Conservation (phyloP, 2,113 vertebrate species). For the Murina feae region DNA sequence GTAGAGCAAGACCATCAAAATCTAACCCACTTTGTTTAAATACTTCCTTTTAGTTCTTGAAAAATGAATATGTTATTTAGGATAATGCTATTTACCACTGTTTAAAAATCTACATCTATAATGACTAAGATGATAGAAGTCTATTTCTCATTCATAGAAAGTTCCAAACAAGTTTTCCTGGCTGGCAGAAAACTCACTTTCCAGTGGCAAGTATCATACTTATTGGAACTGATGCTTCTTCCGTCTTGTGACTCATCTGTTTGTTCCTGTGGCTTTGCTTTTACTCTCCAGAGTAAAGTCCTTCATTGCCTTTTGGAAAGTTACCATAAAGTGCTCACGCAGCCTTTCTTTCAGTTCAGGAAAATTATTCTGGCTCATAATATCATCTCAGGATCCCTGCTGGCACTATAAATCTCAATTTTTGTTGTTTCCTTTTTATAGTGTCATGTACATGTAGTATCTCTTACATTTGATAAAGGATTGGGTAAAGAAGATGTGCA, state of each 20-base stretch:
- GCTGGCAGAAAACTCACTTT: neutral
- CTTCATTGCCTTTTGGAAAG: neutral
- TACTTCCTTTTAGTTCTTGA: neutral
- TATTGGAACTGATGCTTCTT: neutral
- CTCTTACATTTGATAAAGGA: neutral
- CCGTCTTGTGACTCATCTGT: too few relatives aligned
- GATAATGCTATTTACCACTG: neutral
- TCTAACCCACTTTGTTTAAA: neutral
- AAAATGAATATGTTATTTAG: neutral
- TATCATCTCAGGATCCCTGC: neutral
- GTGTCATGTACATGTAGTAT: neutral
- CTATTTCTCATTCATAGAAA: neutral
- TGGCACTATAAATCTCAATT: neutral
- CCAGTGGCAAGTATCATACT: neutral
- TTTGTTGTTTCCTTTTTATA: neutral
- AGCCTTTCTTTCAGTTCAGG: neutral
- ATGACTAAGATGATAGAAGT: neutral
- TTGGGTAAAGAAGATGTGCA: neutral
- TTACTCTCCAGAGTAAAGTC: neutral
- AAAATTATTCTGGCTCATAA: neutral
- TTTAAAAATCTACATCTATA: neutral
- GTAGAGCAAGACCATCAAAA: neutral
- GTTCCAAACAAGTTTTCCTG: neutral
- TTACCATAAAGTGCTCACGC: neutral
- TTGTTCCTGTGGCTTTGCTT: neutral